Evolutionary conservation across 2,797 vertebrate genomes (phyloP).

Genomic region (Leuciscus waleckii): DNA sequence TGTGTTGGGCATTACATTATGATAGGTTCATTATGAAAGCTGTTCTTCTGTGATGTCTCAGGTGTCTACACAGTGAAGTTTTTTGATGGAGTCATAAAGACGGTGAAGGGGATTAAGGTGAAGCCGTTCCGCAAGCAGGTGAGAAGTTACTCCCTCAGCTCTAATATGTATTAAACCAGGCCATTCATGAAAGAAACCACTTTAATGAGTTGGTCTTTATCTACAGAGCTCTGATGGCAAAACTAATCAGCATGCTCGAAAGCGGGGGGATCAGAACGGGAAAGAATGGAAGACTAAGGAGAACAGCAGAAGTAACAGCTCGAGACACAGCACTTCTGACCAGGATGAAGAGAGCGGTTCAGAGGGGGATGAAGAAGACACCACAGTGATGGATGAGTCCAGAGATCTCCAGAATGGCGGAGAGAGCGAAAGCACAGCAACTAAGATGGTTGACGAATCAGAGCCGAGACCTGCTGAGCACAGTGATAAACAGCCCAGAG

Average conservation of each 20-base stretch:
- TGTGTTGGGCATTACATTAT: background rate
- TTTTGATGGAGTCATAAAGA: constrained; percentile 95
- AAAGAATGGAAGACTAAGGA: constrained; percentile 56
- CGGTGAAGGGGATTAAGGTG: constrained; percentile 94
- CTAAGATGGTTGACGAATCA: constrained; percentile 6
- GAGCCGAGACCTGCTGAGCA: background rate
- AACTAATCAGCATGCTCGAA: constrained; percentile 47
- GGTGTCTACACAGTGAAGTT: constrained; percentile 97
- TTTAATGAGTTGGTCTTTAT: constrained; percentile 26
- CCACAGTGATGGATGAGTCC: constrained; percentile 23
- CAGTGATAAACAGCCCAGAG: background rate
- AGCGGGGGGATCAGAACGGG: constrained; percentile 36
- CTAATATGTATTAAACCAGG: background rate
- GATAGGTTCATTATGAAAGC: no score
- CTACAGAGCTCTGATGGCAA: constrained; percentile 37
- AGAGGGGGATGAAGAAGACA: constrained; percentile 52
- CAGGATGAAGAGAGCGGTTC: constrained; percentile 73
- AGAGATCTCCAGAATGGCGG: background rate
- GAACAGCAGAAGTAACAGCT: constrained; percentile 62
- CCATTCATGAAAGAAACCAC: background rate
- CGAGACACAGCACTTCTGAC: constrained; percentile 73
- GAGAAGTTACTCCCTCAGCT: constrained; percentile 63
- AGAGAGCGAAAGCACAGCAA: background rate
- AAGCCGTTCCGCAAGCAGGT: constrained; percentile 92
- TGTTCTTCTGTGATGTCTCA: constrained; percentile 61